phyloP scores from a whole-genome alignment of 2,888 invertebrate species.

The Nycteola revayana region DNA sequence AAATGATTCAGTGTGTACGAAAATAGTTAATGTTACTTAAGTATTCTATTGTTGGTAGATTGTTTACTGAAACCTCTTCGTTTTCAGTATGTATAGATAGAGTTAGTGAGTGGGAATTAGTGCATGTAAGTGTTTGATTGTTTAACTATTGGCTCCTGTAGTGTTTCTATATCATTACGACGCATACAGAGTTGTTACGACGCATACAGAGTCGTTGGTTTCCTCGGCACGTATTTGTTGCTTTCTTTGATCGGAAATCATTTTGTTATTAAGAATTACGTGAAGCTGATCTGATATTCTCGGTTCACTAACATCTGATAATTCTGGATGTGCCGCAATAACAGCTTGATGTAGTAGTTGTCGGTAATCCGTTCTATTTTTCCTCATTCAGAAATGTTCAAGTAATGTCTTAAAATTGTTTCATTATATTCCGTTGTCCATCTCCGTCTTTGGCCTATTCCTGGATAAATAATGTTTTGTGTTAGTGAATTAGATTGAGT shows the following conservation, averaged over 20 bases:
- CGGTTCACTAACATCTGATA: slow-evolving; percentile 1
- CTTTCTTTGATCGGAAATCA: background rate
- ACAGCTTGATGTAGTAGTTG: background rate
- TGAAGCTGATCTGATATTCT: slow-evolving; percentile 2
- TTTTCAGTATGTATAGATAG: too few species aligned
- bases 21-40: too few species aligned
- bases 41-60: too few species aligned
- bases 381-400: background rate
- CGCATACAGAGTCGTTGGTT: too few species aligned
- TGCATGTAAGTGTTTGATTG: too few species aligned
- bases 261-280: slow-evolving; percentile 1
- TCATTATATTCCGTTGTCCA: slow-evolving; percentile 3
- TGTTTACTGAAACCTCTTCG: too few species aligned
- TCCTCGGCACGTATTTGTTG: background rate
- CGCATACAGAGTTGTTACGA: too few species aligned
- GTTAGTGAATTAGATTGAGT: background rate
- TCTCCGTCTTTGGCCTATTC: background rate
- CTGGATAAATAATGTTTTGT: background rate
- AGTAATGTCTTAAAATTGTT: slow-evolving; percentile 1
- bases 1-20: background rate
- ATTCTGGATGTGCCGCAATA: background rate
- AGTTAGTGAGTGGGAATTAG: too few species aligned
- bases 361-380: slow-evolving; percentile 1
- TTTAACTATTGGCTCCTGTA: too few species aligned
- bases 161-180: background rate